Conservation (phyloP, 2,888 invertebrate genomes). For the Lasioglossum villosulum region DNA sequence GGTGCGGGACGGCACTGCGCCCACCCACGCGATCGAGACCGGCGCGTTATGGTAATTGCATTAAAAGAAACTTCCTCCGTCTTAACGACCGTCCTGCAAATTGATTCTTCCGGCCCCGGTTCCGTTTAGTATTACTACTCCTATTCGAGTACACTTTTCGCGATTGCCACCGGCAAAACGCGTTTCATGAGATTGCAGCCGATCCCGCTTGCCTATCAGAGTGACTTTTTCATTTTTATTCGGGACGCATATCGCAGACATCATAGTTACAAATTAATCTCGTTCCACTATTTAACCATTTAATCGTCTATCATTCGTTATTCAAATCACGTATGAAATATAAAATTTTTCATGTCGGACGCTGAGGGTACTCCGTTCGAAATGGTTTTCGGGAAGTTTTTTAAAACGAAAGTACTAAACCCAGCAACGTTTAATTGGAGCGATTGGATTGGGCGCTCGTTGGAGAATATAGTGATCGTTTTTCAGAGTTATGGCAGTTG, state of each 20-base stretch:
- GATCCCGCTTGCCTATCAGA: background rate
- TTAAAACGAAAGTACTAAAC: background rate
- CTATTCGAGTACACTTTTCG: background rate
- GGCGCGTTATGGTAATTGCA: slow-evolving; percentile 42
- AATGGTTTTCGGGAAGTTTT: background rate
- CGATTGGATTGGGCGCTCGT: background rate
- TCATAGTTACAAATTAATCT: background rate
- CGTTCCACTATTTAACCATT: background rate
- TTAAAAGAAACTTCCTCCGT: slow-evolving; percentile 39
- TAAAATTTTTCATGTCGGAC: background rate
- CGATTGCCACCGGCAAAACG: background rate
- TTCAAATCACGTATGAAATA: no score
- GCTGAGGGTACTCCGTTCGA: background rate
- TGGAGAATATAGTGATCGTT: background rate
- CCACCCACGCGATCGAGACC: slow-evolving; percentile 26
- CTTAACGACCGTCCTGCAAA: slow-evolving; percentile 11
- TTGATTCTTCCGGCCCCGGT: slow-evolving; percentile 16
- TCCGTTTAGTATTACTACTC: background rate
- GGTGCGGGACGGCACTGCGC: background rate
- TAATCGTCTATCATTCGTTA: background rate
- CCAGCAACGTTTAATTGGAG: background rate
- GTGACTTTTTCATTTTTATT: no score
- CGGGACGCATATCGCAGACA: background rate
- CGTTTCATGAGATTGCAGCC: background rate
- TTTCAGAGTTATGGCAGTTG: background rate